A percentile compares a stretch with the other conserved stretches of the same genome.
Evolutionary conservation across 64 coral and sea anemone species (phyloP).

Genomic region (Stichodactyla mertensii): DNA sequence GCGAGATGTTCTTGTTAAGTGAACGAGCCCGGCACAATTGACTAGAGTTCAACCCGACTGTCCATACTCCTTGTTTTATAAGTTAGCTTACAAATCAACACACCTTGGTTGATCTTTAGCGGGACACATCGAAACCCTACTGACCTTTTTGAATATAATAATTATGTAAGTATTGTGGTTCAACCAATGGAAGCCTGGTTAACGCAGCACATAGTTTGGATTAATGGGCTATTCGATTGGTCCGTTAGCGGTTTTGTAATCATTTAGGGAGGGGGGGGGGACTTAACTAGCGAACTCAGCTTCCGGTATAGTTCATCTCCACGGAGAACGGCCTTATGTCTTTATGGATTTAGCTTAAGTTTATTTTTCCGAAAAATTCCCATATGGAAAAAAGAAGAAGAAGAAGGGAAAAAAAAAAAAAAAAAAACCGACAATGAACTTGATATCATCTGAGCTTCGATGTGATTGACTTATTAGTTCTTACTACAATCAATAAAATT

Average conservation of each 20-base stretch:
- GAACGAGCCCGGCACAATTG: neutral
- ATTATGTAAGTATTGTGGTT: neutral
- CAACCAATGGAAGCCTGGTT: conserved; percentile 7
- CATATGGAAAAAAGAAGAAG: no score
- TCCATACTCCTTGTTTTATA: neutral
- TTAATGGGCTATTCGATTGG: neutral
- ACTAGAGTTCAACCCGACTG: conserved; percentile 10
- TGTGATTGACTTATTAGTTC: no score
- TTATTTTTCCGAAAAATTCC: neutral
- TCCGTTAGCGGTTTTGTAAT: neutral
- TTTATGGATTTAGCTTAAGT: neutral
- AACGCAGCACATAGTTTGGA: neutral
- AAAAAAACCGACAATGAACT: no score
- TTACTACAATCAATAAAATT: no score
- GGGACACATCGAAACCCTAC: conserved; percentile 20
- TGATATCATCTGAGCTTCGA: no score
- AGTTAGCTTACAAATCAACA: neutral
- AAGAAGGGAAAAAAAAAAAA: no score
- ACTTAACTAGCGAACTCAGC: neutral
- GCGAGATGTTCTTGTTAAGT: neutral
- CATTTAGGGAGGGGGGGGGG: neutral
- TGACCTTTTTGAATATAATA: conserved; percentile 25
- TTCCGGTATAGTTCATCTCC: neutral
- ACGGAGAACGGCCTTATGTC: neutral
- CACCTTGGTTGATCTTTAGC: conserved; percentile 1